Percentiles rank a stretch among this genome's conserved stretches.
Conservation (phyloP, 2,888 invertebrate species). For the Aelia acuminata region DNA sequence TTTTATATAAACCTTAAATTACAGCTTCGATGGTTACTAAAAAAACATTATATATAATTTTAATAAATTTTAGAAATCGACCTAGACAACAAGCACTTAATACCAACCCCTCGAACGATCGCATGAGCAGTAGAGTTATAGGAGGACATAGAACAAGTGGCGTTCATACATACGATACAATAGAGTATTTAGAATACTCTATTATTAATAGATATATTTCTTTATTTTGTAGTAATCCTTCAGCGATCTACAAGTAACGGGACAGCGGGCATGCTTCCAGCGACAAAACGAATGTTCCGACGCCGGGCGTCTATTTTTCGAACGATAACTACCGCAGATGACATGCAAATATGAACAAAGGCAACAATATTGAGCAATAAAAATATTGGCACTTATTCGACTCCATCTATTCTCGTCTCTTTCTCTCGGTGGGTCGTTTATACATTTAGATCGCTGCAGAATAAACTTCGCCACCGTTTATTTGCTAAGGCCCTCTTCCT, state of each 20-base stretch:
- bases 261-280: neutral
- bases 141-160: neutral
- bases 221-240: neutral
- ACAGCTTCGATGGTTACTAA: no score
- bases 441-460: neutral
- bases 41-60: no score
- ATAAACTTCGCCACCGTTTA: constrained; percentile 7
- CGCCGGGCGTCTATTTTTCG: neutral
- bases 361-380: constrained; percentile 22
- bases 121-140: neutral
- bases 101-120: no score
- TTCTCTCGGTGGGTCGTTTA: neutral
- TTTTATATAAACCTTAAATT: no score
- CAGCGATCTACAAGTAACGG: neutral
- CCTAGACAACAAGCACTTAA: no score
- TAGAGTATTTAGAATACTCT: neutral
- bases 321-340: constrained; percentile 29
- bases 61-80: no score
- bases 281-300: neutral
- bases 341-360: constrained; percentile 25
- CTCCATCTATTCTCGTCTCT: neutral
- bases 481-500: neutral
- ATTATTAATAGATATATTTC: neutral
- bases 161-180: neutral
- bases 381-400: constrained; percentile 21